Conservation (phyloP, 92 coral and sea anemone species). For the Desmophyllum pertusum region DNA sequence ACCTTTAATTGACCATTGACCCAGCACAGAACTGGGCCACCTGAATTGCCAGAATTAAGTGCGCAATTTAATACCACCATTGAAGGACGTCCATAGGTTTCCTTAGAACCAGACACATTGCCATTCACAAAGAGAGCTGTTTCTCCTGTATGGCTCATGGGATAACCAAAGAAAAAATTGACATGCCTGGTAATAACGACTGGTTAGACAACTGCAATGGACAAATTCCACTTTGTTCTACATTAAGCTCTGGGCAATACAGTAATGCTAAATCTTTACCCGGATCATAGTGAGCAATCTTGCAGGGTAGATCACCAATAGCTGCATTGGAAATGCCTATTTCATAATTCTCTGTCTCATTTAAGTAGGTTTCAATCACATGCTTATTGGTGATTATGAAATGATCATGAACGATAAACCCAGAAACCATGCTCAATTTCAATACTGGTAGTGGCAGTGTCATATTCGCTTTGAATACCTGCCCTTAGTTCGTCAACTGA, state of each 20-base stretch:
- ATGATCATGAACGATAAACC: slow-evolving; percentile 9
- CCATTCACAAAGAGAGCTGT: slow-evolving; percentile 18
- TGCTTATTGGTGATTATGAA: slow-evolving; percentile 8
- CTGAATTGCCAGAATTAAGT: slow-evolving; percentile 30
- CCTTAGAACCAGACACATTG: slow-evolving; percentile 22
- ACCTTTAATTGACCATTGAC: slow-evolving; percentile 9
- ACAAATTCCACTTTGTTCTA: neutral
- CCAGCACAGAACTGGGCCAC: slow-evolving; percentile 16
- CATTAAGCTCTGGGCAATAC: slow-evolving; percentile 1
- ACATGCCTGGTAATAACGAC: slow-evolving; percentile 4
- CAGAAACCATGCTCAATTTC: slow-evolving; percentile 30
- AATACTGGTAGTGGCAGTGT: neutral
- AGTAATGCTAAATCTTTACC: slow-evolving; percentile 21
- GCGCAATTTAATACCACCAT: neutral
- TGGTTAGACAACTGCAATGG: slow-evolving; percentile 13
- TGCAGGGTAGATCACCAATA: slow-evolving; percentile 4
- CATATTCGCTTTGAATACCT: slow-evolving; percentile 1
- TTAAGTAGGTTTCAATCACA: neutral
- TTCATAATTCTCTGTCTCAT: neutral
- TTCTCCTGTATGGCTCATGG: slow-evolving; percentile 14
- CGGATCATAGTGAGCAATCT: neutral
- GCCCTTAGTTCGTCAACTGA: neutral
- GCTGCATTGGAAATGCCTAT: neutral
- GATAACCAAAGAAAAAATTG: slow-evolving; percentile 19
- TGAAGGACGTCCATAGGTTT: neutral